Evolutionary conservation across 2,888 invertebrate species (phyloP).

Genomic region (Sinohyriopsis cumingii): DNA sequence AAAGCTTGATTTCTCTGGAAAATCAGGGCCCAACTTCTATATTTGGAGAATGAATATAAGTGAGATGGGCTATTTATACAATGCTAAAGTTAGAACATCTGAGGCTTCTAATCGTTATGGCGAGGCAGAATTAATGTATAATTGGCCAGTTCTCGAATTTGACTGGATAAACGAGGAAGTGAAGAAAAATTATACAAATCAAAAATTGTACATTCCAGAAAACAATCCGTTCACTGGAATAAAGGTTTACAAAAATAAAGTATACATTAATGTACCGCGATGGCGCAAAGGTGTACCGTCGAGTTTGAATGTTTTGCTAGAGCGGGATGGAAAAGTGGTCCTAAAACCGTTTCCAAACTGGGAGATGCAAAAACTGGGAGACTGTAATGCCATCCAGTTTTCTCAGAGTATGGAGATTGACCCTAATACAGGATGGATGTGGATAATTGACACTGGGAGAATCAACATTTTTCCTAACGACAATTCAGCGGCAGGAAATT

Average conservation of each 20-base stretch:
- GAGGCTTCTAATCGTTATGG: too few relatives aligned
- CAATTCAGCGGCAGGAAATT: constrained; percentile 8
- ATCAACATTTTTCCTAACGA: constrained; percentile 9
- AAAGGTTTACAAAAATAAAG: constrained; percentile 7
- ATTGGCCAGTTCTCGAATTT: constrained; percentile 7
- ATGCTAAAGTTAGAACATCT: too few relatives aligned
- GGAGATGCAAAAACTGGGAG: constrained; percentile 30
- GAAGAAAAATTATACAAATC: constrained; percentile 1
- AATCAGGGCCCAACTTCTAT: constrained; percentile 37
- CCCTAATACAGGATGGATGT: constrained; percentile 42
- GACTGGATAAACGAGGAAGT: constrained; percentile 8
- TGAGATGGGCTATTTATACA: constrained; percentile 14
- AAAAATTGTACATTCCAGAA: constrained; percentile 5
- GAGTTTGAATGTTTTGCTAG: constrained; percentile 16
- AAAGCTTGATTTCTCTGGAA: constrained; percentile 23
- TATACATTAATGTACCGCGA: constrained; percentile 6
- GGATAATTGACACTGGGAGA: constrained; percentile 42
- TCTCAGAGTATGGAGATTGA: constrained; percentile 46
- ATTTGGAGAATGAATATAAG: constrained; percentile 38
- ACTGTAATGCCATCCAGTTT: constrained; percentile 38
- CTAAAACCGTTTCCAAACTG: constrained; percentile 38
- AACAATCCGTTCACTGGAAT: constrained; percentile 11
- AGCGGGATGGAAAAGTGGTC: constrained; percentile 15
- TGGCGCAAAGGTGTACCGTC: constrained; percentile 15
- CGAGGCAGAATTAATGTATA: constrained; percentile 6